Base-by-base conservation (phyloP, 2,113 vertebrate genomes). In the Platysternon megacephalum region DNA sequence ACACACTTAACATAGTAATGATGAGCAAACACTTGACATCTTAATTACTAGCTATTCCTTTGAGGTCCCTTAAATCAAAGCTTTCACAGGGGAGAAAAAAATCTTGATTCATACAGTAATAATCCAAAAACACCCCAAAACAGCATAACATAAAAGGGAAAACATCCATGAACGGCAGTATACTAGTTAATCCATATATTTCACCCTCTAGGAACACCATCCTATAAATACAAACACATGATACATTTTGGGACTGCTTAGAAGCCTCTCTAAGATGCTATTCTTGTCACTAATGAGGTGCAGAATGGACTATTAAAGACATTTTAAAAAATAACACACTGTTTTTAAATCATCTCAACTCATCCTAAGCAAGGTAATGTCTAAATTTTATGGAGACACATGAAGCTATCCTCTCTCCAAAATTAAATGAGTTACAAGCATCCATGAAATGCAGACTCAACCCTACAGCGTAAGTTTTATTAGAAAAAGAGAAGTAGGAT, bases 111-210 rank as follows among this genome's bases (percentile, higher is more conserved):
- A 9, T 35, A 35, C n/a, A 92, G n/a, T 53, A 87, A 89, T 78
- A 82, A 80, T 95, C 55, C 81, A 92, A 85, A 65, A 48, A 92
- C 68, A 89, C 42, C 81, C 72, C 42, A 84, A 44, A 96, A 55
- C 46, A 91, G 32, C n/a, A 81, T 42, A 95, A 87, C 87, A 93
- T 96, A 96, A 78, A 96, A 72, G 5, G 84, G 72, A 84, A 91
- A 86, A 52, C 65, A 92, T 86, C 51, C 52, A 61, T 79, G 72
- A 68, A 21, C 87, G 93, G 35, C 83, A 82, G 86, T 85, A 86
- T 87, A 95, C 94, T 92, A 91, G 80, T 87, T 95, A 93, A 96
- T 97, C 89, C 91, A 32, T 22, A 80, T 93, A 96, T 84, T 92
- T 92, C 95, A 96, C 92, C 83, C 85, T 86, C 85, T 51, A 68